Evolutionary conservation across 1,140 invertebrate species (phyloP), one percentile per base, ranked within the genome.

Genomic region (Drosophila tsacasi): DNA sequence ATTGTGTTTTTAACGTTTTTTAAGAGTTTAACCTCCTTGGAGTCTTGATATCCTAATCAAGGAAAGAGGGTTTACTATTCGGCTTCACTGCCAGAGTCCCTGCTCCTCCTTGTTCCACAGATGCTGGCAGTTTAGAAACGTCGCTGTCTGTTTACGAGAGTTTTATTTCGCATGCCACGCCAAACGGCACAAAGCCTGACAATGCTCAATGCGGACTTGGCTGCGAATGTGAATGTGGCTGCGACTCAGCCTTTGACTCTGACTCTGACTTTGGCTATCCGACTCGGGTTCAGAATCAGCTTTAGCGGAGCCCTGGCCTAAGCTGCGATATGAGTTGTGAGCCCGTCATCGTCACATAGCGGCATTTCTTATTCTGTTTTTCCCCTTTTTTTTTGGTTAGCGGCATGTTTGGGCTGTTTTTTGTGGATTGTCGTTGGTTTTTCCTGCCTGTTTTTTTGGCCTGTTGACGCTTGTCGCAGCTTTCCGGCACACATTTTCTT

Each of bases 111-210:
- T 72, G 63, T 68, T 52, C 59, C 46, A 27, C 65, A 66, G 65
- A 69, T 69, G 76, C 79, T 76, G 60, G 62, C 57, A 66, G 74
- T 71, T 89, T 74, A 76, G 83, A 87, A 66, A 85, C 80, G 65
- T 62, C 59, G 67, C 84, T 87, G 85, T 89, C 84, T 87, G 84
- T 83, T 87, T 87, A 87, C 85, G 81, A 83, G 77, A 84, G 74
- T 87, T 87, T 89, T 87, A 89, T 89, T 89, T 89, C 85, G 81
- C 81, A 72, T 89, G 84, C 73, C 85, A 89, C 69, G 81, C 77
- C 77, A 67, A 79, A 79, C 66, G 74, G 84, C 84, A 87, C 72
- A 89, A 84, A 83, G 84, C 73, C 84, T 86, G 84, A 89, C 83
- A 80, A 87, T 83, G 83, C 83, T 64, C 46, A 65, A 79, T 75